Conservation (phyloP, 2,797 vertebrate species). For the Erethizon dorsatum region DNA sequence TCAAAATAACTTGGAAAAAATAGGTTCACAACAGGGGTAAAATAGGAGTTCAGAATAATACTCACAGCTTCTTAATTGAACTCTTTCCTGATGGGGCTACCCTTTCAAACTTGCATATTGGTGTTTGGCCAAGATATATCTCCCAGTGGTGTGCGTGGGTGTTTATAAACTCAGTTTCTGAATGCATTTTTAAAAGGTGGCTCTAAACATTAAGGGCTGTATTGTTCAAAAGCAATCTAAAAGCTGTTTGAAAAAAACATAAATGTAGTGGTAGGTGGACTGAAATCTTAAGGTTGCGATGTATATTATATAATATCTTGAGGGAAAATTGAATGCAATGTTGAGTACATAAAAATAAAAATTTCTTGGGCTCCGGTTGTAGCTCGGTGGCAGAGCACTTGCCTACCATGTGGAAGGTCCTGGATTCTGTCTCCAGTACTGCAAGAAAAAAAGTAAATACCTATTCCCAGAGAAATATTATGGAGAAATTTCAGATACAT, state of each 20-base stretch:
- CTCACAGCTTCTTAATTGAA: slow-evolving; percentile 66
- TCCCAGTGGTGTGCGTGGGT: neutral
- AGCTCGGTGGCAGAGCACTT: neutral
- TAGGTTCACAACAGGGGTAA: neutral
- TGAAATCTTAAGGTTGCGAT: neutral
- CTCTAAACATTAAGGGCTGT: neutral
- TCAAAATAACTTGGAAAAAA: slow-evolving; percentile 50
- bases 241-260: slow-evolving; percentile 42
- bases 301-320: neutral
- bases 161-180: slow-evolving; percentile 65
- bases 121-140: slow-evolving; percentile 69
- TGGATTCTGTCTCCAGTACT: neutral
- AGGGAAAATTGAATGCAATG: slow-evolving; percentile 1
- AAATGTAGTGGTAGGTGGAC: neutral
- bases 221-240: slow-evolving; percentile 65
- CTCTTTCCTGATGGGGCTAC: neutral
- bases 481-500: slow-evolving; percentile 20
- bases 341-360: neutral
- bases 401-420: neutral
- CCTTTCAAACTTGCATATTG: slow-evolving; percentile 59
- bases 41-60: slow-evolving; percentile 65
- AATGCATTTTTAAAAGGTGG: slow-evolving; percentile 65
- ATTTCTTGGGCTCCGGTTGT: neutral
- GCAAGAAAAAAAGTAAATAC: neutral
- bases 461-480: neutral